Evolutionary conservation across 2,113 vertebrate genomes (phyloP).

Genomic region (Notothenia coriiceps): DNA sequence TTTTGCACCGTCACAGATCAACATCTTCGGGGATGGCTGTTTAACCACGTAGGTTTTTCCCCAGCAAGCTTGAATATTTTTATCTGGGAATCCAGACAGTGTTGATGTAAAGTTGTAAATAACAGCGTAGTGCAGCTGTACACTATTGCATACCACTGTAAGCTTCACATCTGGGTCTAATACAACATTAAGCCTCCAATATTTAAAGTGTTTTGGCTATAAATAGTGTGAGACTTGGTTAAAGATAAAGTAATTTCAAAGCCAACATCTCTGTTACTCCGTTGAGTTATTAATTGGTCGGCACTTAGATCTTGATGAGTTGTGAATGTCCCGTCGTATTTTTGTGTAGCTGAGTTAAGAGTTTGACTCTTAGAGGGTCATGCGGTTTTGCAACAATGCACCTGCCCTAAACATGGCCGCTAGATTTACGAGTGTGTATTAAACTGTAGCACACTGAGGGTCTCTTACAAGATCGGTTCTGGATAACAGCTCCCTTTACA

Average conservation of each 20-base stretch:
- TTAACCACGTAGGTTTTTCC: slow-evolving; percentile 65
- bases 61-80: slow-evolving; percentile 64
- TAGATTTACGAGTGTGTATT: slow-evolving; percentile 60
- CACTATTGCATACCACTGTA: slow-evolving; percentile 68
- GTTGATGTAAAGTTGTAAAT: slow-evolving; percentile 73
- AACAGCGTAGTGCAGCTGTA: slow-evolving; percentile 66
- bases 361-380: slow-evolving; percentile 18
- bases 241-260: neutral
- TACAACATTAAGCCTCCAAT: slow-evolving; percentile 57
- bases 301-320: slow-evolving; percentile 30
- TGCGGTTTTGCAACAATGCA: slow-evolving; percentile 14
- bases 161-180: slow-evolving; percentile 82
- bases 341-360: slow-evolving; percentile 15
- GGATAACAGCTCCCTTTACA: slow-evolving; percentile 52
- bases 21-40: slow-evolving; percentile 2
- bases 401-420: slow-evolving; percentile 26
- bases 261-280: slow-evolving; percentile 4
- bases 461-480: slow-evolving; percentile 38
- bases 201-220: slow-evolving; percentile 64
- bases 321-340: neutral
- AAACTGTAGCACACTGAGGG: slow-evolving; percentile 48
- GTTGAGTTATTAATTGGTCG: slow-evolving; percentile 42
- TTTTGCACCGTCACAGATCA: neutral
- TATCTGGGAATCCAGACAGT: slow-evolving; percentile 69
- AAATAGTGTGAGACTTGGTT: slow-evolving; percentile 57